Conservation (phyloP, 1,140 invertebrate genomes). For the Babylonia areolata region DNA sequence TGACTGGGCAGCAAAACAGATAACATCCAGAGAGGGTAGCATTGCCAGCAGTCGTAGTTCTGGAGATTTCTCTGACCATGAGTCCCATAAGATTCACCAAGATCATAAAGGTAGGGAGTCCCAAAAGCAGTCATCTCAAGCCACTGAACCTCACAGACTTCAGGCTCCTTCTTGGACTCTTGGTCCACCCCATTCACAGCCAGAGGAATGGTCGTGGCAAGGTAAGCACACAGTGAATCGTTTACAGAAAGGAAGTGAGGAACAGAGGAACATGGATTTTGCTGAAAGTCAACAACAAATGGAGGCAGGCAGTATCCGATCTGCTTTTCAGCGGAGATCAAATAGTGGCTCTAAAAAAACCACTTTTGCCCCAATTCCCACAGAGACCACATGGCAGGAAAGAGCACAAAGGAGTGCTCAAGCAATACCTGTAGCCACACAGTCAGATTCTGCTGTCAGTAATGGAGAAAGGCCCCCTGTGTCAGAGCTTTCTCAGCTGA, state of each 20-base stretch:
- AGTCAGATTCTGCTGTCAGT: slow-evolving; percentile 27
- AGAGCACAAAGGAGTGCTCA: slow-evolving; percentile 54
- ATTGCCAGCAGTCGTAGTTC: slow-evolving; percentile 67
- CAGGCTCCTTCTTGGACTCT: background rate
- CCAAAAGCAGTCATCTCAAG: background rate
- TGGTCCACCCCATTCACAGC: slow-evolving; percentile 21
- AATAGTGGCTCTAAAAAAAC: slow-evolving; percentile 81
- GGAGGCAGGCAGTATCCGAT: slow-evolving; percentile 3
- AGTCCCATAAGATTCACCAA: slow-evolving; percentile 71
- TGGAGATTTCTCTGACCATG: slow-evolving; percentile 71
- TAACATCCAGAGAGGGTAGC: slow-evolving; percentile 63
- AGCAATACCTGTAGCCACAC: slow-evolving; percentile 65
- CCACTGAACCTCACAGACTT: background rate
- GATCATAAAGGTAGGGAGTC: slow-evolving; percentile 66
- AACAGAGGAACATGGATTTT: too few relatives aligned
- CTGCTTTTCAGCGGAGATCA: slow-evolving; percentile 38
- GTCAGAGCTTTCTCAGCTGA: slow-evolving; percentile 88
- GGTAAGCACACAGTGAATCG: background rate
- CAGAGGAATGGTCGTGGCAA: background rate
- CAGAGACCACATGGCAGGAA: slow-evolving; percentile 90
- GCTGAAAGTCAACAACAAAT: too few relatives aligned
- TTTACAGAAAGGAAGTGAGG: background rate
- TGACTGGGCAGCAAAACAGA: too few relatives aligned
- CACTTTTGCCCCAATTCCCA: slow-evolving; percentile 83
- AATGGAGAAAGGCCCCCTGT: slow-evolving; percentile 73